phyloP scores from a whole-genome alignment of 2,113 vertebrate species.

The Antennarius striatus region DNA sequence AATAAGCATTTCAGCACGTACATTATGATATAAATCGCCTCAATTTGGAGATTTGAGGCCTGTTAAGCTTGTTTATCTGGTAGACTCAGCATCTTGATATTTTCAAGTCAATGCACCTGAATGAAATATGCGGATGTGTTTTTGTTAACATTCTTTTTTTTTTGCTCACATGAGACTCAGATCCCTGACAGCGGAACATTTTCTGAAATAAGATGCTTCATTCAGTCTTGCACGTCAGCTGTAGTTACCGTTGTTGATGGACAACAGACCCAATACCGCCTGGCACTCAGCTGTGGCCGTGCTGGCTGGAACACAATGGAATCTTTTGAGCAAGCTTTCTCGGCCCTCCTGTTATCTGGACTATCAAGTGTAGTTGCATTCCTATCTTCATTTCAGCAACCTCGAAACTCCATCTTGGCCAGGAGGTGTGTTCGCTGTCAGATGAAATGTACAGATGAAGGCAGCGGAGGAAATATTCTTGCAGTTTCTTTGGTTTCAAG shows the following conservation, averaged over 20 bases:
- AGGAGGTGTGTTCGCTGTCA: constrained; percentile 44
- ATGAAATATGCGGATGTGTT: no score
- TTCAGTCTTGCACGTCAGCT: constrained; percentile 49
- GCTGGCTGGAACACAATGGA: constrained; percentile 70
- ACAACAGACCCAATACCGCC: constrained; percentile 48
- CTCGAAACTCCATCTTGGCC: constrained; percentile 66
- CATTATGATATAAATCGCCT: no score
- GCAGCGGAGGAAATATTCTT: constrained; percentile 6
- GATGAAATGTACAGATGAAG: constrained; percentile 23
- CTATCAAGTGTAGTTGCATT: constrained; percentile 81
- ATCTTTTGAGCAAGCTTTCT: constrained; percentile 70
- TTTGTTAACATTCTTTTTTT: no score
- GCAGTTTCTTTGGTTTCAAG: not conserved
- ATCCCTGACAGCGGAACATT: not conserved
- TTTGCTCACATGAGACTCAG: not conserved
- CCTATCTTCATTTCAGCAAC: constrained; percentile 68
- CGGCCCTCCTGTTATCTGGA: constrained; percentile 74
- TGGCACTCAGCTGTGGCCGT: constrained; percentile 43
- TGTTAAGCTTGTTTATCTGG: no score
- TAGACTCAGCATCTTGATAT: no score
- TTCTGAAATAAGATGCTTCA: constrained; percentile 25
- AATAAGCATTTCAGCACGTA: no score
- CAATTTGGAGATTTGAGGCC: no score
- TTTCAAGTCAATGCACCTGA: no score
- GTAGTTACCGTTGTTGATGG: constrained; percentile 56